A percentile compares a stretch with the other conserved stretches of the same genome.
These are phyloP conservation scores for Drosophila azteca DNA, from an alignment of 1,140 invertebrate genomes.

Conservation along the genomic window DNA sequence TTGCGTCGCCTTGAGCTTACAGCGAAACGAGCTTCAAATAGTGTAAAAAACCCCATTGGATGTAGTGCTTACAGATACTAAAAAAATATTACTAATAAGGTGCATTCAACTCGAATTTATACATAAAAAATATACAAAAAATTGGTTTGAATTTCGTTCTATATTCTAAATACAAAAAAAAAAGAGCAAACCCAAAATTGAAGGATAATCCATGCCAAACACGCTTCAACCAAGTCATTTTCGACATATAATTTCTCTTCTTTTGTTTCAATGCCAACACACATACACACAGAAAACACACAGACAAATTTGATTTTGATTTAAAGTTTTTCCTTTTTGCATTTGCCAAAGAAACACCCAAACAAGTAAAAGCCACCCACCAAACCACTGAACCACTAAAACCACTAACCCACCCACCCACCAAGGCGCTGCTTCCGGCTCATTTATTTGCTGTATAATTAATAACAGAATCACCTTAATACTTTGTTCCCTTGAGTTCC, in stretches of 20 bases:
- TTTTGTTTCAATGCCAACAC: constrained; percentile 60
- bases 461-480: constrained; percentile 35
- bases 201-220: constrained; percentile 35
- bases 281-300: constrained; percentile 8
- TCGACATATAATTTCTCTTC: constrained; percentile 14
- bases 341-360: constrained; percentile 25
- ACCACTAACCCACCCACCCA: constrained; percentile 24
- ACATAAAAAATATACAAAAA: constrained; percentile 51
- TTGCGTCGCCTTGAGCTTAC: constrained; percentile 66
- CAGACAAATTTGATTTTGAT: constrained; percentile 34
- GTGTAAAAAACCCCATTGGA: constrained; percentile 61
- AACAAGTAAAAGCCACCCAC: constrained; percentile 29
- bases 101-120: constrained; percentile 65
- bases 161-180: constrained; percentile 65
- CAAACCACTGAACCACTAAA: constrained; percentile 36
- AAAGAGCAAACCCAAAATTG: constrained; percentile 35
- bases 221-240: constrained; percentile 55
- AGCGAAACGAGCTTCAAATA: constrained; percentile 56
- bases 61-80: constrained; percentile 62
- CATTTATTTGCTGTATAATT: constrained; percentile 77
- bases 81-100: constrained; percentile 33
- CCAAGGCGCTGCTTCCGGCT: constrained; percentile 56
- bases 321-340: constrained; percentile 20
- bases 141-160: constrained; percentile 83
- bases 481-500: constrained; percentile 38